A percentile compares a stretch with the other conserved stretches of the same genome.
Conservation (phyloP, 1,140 invertebrate species). For the Riptortus pedestris region DNA sequence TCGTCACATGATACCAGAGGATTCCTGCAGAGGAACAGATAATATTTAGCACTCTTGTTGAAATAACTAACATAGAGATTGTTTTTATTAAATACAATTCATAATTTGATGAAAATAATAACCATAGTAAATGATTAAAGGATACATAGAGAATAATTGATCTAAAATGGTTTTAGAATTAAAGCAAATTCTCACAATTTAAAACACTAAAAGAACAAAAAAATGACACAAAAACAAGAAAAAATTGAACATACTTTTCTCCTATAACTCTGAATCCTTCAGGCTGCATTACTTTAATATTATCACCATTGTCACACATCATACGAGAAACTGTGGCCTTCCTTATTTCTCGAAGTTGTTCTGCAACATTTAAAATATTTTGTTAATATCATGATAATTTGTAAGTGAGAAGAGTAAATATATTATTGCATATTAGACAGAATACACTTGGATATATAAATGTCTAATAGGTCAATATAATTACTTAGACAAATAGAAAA, state of each 20-base stretch:
- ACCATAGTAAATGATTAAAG: neutral
- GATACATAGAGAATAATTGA: neutral
- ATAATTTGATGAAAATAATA: neutral
- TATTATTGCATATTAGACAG: too few species aligned
- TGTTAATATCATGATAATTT: slow-evolving; percentile 19
- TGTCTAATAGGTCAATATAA: too few species aligned
- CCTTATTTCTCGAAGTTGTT: slow-evolving; percentile 75
- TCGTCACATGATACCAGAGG: slow-evolving; percentile 50
- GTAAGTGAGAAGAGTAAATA: too few species aligned
- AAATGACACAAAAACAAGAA: too few species aligned
- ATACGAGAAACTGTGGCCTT: slow-evolving; percentile 70
- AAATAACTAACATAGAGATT: slow-evolving; percentile 11
- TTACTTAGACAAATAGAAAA: too few species aligned
- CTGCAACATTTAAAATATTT: slow-evolving; percentile 40
- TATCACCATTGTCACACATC: slow-evolving; percentile 77
- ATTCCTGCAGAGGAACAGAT: slow-evolving; percentile 57
- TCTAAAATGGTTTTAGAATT: too few species aligned
- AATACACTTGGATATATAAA: slow-evolving; percentile 27
- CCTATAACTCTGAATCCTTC: slow-evolving; percentile 49
- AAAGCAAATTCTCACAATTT: too few species aligned
- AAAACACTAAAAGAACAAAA: too few species aligned
- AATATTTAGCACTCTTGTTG: too few species aligned
- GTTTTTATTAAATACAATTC: neutral
- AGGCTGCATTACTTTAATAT: slow-evolving; percentile 62
- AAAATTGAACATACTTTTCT: slow-evolving; percentile 44